A percentile compares a stretch with the other conserved stretches of the same genome.
These are phyloP conservation scores for Stomorhina lunata DNA, from an alignment of 2,888 invertebrate genomes.

Conservation along the genomic window DNA sequence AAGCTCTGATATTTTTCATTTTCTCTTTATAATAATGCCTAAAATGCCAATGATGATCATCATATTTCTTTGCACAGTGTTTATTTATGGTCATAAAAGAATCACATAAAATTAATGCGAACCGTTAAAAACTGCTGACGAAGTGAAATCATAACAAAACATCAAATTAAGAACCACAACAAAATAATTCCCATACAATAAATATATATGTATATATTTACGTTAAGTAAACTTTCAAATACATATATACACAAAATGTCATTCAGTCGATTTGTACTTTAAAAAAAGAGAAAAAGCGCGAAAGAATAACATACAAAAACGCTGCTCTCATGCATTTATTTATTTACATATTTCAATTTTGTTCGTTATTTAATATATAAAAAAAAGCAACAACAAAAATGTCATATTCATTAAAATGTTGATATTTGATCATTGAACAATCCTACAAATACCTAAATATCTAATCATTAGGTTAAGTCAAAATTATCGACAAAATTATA, in stretches of 20 bases:
- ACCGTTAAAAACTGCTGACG: constrained; percentile 42
- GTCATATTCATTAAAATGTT: constrained; percentile 10
- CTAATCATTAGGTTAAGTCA: neutral
- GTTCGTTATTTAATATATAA: neutral
- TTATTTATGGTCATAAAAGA: constrained; percentile 21
- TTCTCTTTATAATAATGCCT: no score
- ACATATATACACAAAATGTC: no score
- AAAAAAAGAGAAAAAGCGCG: neutral
- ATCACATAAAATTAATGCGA: constrained; percentile 20
- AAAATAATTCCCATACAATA: neutral
- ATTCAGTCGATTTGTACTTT: neutral
- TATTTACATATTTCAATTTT: neutral
- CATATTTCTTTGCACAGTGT: neutral
- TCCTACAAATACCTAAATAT: neutral
- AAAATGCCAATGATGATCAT: no score
- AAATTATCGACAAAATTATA: no score
- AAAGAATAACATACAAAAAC: neutral
- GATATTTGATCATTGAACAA: constrained; percentile 39
- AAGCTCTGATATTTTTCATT: no score
- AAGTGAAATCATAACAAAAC: constrained; percentile 44
- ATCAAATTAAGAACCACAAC: constrained; percentile 17
- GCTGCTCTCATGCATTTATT: constrained; percentile 6
- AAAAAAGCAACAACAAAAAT: neutral
- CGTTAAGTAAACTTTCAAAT: neutral
- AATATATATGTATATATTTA: neutral